Percentiles rank a stretch among this genome's conserved stretches.
Conservation (phyloP, 2,888 invertebrate species). For the Torymus tubicola region DNA sequence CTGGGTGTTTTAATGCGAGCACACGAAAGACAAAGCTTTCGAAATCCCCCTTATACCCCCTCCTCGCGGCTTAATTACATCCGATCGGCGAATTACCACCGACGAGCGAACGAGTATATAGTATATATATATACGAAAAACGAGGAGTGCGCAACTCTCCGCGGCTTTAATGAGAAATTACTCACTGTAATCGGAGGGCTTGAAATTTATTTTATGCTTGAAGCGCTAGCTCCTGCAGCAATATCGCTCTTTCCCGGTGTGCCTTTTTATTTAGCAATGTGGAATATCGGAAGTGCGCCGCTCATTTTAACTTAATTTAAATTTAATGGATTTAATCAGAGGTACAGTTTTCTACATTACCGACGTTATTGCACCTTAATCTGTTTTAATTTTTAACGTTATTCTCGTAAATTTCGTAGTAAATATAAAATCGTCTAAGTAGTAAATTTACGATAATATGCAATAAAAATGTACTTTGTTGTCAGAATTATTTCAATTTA, state of each 20-base stretch:
- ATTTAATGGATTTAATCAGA: background rate
- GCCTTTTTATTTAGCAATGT: too few species aligned
- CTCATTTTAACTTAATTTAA: background rate
- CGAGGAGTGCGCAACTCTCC: background rate
- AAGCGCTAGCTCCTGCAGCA: too few species aligned
- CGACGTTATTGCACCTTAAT: background rate
- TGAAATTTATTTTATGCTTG: conserved; percentile 51
- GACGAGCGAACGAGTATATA: conserved; percentile 9
- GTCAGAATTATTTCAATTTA: too few species aligned
- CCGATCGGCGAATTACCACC: conserved; percentile 67
- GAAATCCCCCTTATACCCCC: conserved; percentile 36
- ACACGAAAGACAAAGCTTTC: conserved; percentile 53
- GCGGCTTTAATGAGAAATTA: conserved; percentile 62
- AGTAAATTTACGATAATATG: too few species aligned
- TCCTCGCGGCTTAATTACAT: conserved; percentile 66
- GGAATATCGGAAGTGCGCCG: too few species aligned
- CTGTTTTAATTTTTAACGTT: too few species aligned
- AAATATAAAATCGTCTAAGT: too few species aligned
- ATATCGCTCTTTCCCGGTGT: too few species aligned
- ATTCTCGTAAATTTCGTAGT: too few species aligned
- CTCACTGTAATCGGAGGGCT: conserved; percentile 36
- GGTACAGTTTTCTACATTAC: conserved; percentile 12
- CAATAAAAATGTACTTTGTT: too few species aligned
- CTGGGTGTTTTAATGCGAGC: conserved; percentile 17
- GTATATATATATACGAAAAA: too few species aligned